Percentiles rank a stretch among this genome's conserved stretches.
Conservation (phyloP, 2,888 invertebrate genomes). For the Drosophila nr. perissopoda region DNA sequence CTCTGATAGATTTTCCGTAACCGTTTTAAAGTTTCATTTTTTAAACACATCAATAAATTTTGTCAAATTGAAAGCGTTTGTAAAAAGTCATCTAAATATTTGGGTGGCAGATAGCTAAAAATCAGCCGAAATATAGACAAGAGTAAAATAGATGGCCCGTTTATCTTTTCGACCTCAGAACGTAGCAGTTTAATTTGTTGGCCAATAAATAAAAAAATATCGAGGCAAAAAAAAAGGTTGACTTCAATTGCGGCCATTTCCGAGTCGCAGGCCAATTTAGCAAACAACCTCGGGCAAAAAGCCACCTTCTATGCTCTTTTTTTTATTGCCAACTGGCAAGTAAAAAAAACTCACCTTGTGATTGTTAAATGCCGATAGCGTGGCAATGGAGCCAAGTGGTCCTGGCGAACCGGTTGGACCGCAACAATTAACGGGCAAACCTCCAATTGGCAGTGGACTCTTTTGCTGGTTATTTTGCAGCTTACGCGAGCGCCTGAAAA, state of each 20-base stretch:
- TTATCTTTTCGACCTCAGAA: slow-evolving; percentile 5
- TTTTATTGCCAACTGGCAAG: slow-evolving; percentile 62
- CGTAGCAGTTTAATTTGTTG: slow-evolving; percentile 54
- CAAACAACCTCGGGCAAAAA: slow-evolving; percentile 25
- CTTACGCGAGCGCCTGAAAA: slow-evolving; percentile 89
- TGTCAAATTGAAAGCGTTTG: background rate
- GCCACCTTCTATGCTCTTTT: slow-evolving; percentile 27
- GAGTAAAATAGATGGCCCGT: slow-evolving; percentile 23
- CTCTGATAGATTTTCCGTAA: background rate
- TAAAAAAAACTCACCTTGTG: slow-evolving; percentile 88
- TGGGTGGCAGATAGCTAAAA: slow-evolving; percentile 31
- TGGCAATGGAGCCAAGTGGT: slow-evolving; percentile 92
- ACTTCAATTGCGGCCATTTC: slow-evolving; percentile 68
- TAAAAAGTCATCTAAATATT: background rate
- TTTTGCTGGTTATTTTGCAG: slow-evolving; percentile 90
- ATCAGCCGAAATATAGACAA: slow-evolving; percentile 6
- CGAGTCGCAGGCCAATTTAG: slow-evolving; percentile 48
- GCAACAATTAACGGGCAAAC: slow-evolving; percentile 92
- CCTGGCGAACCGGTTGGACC: slow-evolving; percentile 92
- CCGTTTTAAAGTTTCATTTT: background rate
- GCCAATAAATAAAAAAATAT: slow-evolving; percentile 54
- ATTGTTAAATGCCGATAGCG: slow-evolving; percentile 93
- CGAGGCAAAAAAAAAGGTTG: slow-evolving; percentile 28
- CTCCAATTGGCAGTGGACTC: slow-evolving; percentile 89
- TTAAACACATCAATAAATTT: background rate